These are phyloP conservation scores for Halictus quadricinctus DNA, from an alignment of 2,888 invertebrate genomes.

Conservation along the genomic window DNA sequence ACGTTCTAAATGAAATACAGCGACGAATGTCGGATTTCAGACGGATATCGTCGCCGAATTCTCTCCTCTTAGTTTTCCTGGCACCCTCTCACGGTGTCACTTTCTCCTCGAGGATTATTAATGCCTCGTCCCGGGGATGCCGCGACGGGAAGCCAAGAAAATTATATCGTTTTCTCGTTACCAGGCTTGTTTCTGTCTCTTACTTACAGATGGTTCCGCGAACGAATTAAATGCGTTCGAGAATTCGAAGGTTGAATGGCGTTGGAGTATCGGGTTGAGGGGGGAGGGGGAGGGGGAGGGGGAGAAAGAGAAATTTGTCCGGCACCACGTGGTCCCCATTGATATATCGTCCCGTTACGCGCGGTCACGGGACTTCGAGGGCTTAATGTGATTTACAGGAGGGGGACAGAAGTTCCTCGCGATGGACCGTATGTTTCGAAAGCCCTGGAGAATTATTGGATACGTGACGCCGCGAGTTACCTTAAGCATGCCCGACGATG, in stretches of 20 bases:
- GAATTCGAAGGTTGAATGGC: slow-evolving; percentile 3
- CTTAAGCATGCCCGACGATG: slow-evolving; percentile 49
- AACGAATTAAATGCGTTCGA: slow-evolving; percentile 38
- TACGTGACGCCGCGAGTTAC: slow-evolving; percentile 63
- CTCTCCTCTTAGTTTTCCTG: neutral
- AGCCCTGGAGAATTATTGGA: slow-evolving; percentile 69
- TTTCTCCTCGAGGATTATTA: slow-evolving; percentile 36
- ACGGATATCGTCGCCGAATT: neutral
- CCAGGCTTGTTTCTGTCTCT: neutral
- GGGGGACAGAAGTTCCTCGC: slow-evolving; percentile 66
- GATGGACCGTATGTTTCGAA: slow-evolving; percentile 69
- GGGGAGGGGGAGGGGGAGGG: no score
- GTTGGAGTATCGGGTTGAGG: neutral
- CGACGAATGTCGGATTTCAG: neutral
- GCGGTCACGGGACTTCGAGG: slow-evolving; percentile 62
- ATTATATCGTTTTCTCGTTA: slow-evolving; percentile 41
- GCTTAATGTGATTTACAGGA: slow-evolving; percentile 72
- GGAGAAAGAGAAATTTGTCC: slow-evolving; percentile 60
- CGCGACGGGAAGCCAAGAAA: slow-evolving; percentile 16
- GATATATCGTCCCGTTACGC: slow-evolving; percentile 67
- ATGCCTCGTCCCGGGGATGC: slow-evolving; percentile 26
- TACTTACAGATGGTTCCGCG: neutral
- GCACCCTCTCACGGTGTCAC: neutral
- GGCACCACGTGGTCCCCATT: slow-evolving; percentile 46
- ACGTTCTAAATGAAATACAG: neutral